These are phyloP conservation scores for Amblyjoppa proteus DNA, from an alignment of 2,888 invertebrate genomes.

Conservation along the genomic window DNA sequence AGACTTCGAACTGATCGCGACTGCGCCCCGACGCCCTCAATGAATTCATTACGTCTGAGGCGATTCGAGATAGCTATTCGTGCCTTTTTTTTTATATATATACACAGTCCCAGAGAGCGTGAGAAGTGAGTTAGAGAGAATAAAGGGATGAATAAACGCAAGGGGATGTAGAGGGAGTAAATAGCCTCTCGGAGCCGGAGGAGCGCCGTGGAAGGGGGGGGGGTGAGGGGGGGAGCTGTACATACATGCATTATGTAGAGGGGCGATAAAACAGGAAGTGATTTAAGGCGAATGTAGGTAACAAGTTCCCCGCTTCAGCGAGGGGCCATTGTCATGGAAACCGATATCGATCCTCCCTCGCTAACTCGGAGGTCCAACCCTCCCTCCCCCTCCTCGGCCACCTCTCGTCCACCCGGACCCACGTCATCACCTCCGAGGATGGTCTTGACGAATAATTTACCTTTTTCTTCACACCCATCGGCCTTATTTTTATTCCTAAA, in stretches of 20 bases:
- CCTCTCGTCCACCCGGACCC: slow-evolving; percentile 9
- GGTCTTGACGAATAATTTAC: slow-evolving; percentile 31
- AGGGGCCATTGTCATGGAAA: slow-evolving; percentile 82
- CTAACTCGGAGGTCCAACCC: slow-evolving; percentile 61
- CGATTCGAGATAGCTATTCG: neutral
- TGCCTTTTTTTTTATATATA: neutral
- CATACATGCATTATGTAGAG: slow-evolving; percentile 67
- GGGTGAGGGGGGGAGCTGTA: slow-evolving; percentile 5
- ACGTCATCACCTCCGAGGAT: slow-evolving; percentile 23
- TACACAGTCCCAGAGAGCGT: neutral
- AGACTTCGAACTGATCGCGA: neutral
- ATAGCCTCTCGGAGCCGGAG: slow-evolving; percentile 11
- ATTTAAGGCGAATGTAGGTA: slow-evolving; percentile 81
- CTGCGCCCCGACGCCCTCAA: neutral
- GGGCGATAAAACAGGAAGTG: slow-evolving; percentile 74
- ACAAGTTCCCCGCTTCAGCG: slow-evolving; percentile 75
- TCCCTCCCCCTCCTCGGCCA: slow-evolving; percentile 11
- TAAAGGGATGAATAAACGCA: slow-evolving; percentile 34
- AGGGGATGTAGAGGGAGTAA: slow-evolving; percentile 21
- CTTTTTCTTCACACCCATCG: neutral
- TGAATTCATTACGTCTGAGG: slow-evolving; percentile 33
- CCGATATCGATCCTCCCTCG: slow-evolving; percentile 81
- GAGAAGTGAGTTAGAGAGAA: slow-evolving; percentile 43
- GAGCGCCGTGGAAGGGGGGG: too few relatives aligned
- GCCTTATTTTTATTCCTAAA: neutral